Percentiles rank a stretch among this genome's conserved stretches.
Conservation (phyloP, 2,797 vertebrate species). For the Hephaestus fuliginosus region DNA sequence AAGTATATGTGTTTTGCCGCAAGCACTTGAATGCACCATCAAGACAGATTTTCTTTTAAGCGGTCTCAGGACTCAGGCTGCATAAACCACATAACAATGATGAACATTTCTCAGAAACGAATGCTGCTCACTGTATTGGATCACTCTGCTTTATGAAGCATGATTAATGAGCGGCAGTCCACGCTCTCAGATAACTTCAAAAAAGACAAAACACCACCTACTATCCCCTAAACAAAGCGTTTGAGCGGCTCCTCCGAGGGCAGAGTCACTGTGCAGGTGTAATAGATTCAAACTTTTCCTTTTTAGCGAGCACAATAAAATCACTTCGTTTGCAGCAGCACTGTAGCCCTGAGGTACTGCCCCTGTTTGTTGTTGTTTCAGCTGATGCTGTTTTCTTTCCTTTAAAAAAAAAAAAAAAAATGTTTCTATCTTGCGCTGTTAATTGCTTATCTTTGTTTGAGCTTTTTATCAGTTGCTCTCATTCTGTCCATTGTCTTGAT, state of each 20-base stretch:
- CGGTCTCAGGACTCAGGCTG: background rate
- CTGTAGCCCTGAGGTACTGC: constrained; percentile 25
- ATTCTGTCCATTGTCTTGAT: constrained; percentile 1
- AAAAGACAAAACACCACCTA: constrained; percentile 8
- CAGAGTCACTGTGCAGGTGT: constrained; percentile 13
- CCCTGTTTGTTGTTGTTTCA: constrained; percentile 23
- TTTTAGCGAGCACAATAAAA: constrained; percentile 44
- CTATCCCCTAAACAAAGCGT: background rate
- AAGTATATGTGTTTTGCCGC: background rate
- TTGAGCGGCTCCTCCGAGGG: constrained; percentile 2
- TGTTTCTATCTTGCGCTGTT: constrained; percentile 14
- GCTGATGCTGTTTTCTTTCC: background rate
- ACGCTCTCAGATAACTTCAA: background rate
- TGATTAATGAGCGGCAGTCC: constrained; percentile 1
- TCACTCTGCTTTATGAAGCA: background rate
- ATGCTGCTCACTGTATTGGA: background rate
- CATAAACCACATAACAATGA: constrained; percentile 4
- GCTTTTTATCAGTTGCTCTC: constrained; percentile 20
- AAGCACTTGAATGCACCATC: background rate
- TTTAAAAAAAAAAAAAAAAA: background rate
- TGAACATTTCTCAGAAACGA: background rate
- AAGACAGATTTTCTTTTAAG: background rate
- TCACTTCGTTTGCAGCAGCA: constrained; percentile 31
- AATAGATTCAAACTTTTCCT: constrained; percentile 32
- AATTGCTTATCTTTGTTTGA: background rate